These are phyloP conservation scores for Merops nubicus DNA, from an alignment of 2,113 vertebrate species.

Conservation along the genomic window DNA sequence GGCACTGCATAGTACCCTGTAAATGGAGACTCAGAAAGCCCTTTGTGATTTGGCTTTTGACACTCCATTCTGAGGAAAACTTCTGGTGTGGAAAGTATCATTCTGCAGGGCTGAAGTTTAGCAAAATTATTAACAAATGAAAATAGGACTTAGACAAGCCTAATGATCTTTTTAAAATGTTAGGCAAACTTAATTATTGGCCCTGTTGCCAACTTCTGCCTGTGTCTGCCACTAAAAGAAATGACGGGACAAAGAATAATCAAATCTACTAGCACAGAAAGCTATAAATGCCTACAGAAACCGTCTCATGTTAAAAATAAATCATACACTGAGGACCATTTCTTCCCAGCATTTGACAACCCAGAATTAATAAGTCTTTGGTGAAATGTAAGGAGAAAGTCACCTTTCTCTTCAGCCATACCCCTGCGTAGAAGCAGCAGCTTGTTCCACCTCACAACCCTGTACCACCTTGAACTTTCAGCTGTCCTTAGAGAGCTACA, in stretches of 20 bases:
- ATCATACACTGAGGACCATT: background rate
- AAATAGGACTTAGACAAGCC: background rate
- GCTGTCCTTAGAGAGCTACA: background rate
- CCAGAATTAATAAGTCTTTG: rapidly evolving
- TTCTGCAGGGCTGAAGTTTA: background rate
- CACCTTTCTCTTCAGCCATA: background rate
- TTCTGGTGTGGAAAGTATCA: background rate
- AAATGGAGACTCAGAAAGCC: background rate
- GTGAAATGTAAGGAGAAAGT: background rate
- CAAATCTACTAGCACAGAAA: background rate
- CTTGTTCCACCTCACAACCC: background rate
- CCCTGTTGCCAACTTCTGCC: background rate
- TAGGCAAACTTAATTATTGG: background rate
- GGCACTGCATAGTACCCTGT: background rate
- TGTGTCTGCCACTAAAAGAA: background rate
- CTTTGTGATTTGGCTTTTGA: background rate
- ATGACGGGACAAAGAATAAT: background rate
- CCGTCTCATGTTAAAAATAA: background rate
- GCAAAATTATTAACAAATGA: background rate
- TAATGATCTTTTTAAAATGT: background rate
- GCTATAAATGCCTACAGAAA: background rate
- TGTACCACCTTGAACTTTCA: background rate
- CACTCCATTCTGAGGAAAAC: background rate
- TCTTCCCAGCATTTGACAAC: background rate
- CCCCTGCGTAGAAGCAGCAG: background rate